phyloP scores from a whole-genome alignment of 2,888 invertebrate species.

The Dioctria rufipes region DNA sequence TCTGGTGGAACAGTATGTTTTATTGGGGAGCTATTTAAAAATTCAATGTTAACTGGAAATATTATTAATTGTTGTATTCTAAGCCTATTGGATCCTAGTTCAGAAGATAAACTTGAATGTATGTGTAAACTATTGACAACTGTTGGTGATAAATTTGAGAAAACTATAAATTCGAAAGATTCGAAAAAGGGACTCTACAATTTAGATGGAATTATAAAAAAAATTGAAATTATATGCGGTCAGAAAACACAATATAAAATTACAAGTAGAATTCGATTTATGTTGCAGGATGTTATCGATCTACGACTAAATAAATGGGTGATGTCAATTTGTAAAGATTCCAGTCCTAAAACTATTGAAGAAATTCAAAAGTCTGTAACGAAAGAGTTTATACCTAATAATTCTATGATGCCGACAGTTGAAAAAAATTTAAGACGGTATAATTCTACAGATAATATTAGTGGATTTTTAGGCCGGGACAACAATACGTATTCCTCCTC shows the following conservation, averaged over 20 bases:
- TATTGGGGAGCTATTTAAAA: slow-evolving; percentile 91
- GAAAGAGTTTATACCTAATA: slow-evolving; percentile 73
- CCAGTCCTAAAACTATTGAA: slow-evolving; percentile 93
- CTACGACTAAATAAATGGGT: slow-evolving; percentile 88
- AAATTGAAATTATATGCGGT: slow-evolving; percentile 81
- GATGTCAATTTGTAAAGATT: slow-evolving; percentile 83
- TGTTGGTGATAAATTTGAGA: slow-evolving; percentile 88
- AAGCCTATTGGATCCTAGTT: slow-evolving; percentile 81
- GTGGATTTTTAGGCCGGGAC: slow-evolving; percentile 38
- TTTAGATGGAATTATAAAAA: slow-evolving; percentile 76
- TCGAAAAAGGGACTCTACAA: slow-evolving; percentile 65
- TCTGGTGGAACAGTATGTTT: slow-evolving; percentile 92
- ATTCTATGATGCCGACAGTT: not conserved
- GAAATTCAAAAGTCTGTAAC: slow-evolving; percentile 93
- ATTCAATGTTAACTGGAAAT: slow-evolving; percentile 87
- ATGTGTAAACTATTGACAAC: slow-evolving; percentile 93
- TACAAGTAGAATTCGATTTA: slow-evolving; percentile 74
- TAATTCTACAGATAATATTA: slow-evolving; percentile 61
- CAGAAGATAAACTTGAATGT: slow-evolving; percentile 94
- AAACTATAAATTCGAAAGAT: slow-evolving; percentile 68
- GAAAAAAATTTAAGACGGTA: slow-evolving; percentile 63
- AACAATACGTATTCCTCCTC: no score
- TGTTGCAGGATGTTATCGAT: slow-evolving; percentile 94
- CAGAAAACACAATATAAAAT: slow-evolving; percentile 73
- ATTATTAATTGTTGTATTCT: slow-evolving; percentile 91